A percentile compares a stretch with the other conserved stretches of the same genome.
These are phyloP conservation scores for Himalopsyche phryganea DNA, from an alignment of 1,140 invertebrate species.

Conservation along the genomic window DNA sequence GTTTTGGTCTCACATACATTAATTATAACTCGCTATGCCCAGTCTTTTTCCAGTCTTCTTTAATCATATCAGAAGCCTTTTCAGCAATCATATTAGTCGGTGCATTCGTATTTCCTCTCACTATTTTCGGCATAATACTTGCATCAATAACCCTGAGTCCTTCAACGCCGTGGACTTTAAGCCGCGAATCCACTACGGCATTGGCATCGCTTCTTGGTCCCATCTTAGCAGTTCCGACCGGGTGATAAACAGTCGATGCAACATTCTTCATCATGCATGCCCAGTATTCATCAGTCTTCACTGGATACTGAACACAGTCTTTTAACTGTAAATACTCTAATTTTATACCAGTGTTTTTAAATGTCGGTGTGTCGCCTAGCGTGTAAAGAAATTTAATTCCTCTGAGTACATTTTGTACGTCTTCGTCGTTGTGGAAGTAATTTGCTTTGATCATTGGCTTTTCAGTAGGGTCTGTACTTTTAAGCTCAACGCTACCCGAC, in stretches of 20 bases:
- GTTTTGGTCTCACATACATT: too few relatives aligned
- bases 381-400: constrained; percentile 56
- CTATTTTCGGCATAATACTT: constrained; percentile 73
- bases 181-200: constrained; percentile 63
- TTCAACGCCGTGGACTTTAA: constrained; percentile 63
- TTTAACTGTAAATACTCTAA: constrained; percentile 44
- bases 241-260: constrained; percentile 65
- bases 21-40: background rate
- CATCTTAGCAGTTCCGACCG: constrained; percentile 76
- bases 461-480: constrained; percentile 40
- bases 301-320: constrained; percentile 42
- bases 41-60: constrained; percentile 48
- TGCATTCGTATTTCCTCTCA: constrained; percentile 68
- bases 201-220: constrained; percentile 58
- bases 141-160: constrained; percentile 75
- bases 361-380: constrained; percentile 53
- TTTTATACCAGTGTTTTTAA: constrained; percentile 46
- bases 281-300: constrained; percentile 61
- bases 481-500: constrained; percentile 43
- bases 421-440: constrained; percentile 73
- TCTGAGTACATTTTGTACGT: constrained; percentile 69
- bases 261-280: constrained; percentile 60
- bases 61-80: constrained; percentile 64
- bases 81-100: constrained; percentile 69
- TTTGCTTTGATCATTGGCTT: constrained; percentile 77